phyloP scores from a whole-genome alignment of 2,888 invertebrate species.

The Seira sanloemensis region DNA sequence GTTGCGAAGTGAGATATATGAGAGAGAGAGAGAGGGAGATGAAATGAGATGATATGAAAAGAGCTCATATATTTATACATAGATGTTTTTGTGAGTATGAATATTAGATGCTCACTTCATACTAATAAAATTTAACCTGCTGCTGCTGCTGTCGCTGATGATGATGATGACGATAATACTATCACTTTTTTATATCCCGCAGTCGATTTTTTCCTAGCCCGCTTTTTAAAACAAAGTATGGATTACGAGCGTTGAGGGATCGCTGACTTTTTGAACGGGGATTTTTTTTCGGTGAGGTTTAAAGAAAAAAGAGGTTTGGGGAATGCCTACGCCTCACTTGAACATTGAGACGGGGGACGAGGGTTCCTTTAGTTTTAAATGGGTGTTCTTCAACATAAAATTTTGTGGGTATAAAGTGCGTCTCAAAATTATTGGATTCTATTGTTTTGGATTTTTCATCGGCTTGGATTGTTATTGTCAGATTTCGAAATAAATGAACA shows the following conservation, averaged over 20 bases:
- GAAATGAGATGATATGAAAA: slow-evolving; percentile 30
- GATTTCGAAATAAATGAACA: too few species aligned
- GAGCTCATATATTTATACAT: slow-evolving; percentile 2
- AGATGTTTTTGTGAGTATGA: neutral
- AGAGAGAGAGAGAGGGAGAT: slow-evolving; percentile 3
- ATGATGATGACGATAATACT: slow-evolving; percentile 37
- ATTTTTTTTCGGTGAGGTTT: too few species aligned
- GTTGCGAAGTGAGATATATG: neutral
- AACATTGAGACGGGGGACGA: too few species aligned
- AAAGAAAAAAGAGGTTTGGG: too few species aligned
- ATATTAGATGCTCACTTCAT: neutral
- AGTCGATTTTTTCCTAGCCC: slow-evolving; percentile 36
- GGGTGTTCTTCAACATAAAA: too few species aligned
- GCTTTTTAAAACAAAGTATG: neutral
- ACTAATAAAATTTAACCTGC: slow-evolving; percentile 4
- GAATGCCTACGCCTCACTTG: too few species aligned
- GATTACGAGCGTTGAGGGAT: slow-evolving; percentile 52
- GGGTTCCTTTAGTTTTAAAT: too few species aligned
- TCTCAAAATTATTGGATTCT: too few species aligned
- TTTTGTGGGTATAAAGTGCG: too few species aligned
- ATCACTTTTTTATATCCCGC: slow-evolving; percentile 42
- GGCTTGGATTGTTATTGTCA: too few species aligned
- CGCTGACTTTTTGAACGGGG: slow-evolving; percentile 31
- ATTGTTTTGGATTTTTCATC: too few species aligned
- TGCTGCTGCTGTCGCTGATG: too few species aligned